Evolutionary conservation across 2,113 vertebrate genomes (phyloP), one percentile per base, ranked within the genome.

Genomic region (Pachyramphus minor): DNA sequence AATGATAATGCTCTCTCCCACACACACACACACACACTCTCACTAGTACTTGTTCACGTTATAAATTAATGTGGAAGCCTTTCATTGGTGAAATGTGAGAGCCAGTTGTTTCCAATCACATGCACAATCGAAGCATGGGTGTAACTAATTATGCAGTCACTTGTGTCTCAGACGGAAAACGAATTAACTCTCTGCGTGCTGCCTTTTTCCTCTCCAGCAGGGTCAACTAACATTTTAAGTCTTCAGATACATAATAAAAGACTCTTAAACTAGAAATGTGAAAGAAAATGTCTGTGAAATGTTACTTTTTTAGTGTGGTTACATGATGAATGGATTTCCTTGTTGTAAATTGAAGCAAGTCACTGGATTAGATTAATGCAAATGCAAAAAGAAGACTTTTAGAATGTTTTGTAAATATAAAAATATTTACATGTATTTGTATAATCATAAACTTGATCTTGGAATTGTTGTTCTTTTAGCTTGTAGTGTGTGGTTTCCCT

Each of bases 41-140:
- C 78, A 87, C 50, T 55, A 37, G 23, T 59, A 22, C 84, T 91
- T 81, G 60, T 78, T 95, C 21, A 0, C 79, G 86, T 97, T 90
- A 96, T 84, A 95, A 88, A 92, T 96, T 90, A 86, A 97, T 75
- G 87, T 91, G 88, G 63, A 83, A 91, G 84, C 59, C n/a, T 93
- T 86, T 93, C 69, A 68, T 78, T 94, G 95, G 85, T 92, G 94
- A 96, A 93, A 94, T n/a, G 24, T 85, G 63, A 94, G 82, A 95
- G 68, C 27, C 24, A 55, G 78, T 94, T 91, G 11, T 95, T 96
- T 88, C 85, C 90, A 87, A 90, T 94, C 85, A 89, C 83, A 90
- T 59, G 41, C 72, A 78, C 71, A 71, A 81, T 35, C 14, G 93
- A 93, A 74, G 85, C 85, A 90, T 42, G 74, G 85, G 59, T 94